A percentile compares a stretch with the other conserved stretches of the same genome.
Evolutionary conservation across 37 sponge, comb jelly and placozoan genomes (phyloP).

Genomic region (Geodia barretti): DNA sequence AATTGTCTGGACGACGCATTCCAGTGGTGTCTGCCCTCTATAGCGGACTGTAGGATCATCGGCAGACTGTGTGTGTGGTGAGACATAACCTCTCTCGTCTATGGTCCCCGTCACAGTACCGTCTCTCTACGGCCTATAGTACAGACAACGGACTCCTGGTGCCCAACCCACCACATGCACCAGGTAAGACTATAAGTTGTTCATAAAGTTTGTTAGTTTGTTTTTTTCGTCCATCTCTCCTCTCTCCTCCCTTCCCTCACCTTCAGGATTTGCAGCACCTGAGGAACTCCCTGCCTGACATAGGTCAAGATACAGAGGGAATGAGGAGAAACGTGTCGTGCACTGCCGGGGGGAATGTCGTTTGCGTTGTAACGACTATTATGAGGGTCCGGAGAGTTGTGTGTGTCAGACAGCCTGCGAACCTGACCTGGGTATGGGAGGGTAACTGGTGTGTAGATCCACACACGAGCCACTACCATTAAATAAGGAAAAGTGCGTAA

Average conservation of each 20-base stretch:
- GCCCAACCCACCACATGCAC: conserved; percentile 91
- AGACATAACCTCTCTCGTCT: conserved; percentile 2
- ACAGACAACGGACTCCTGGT: conserved; percentile 94
- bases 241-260: background rate
- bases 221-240: background rate
- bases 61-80: conserved; percentile 92
- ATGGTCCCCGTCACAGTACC: background rate
- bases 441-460: too few species aligned
- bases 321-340: conserved; percentile 96
- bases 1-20: conserved; percentile 90
- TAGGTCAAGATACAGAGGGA: conserved; percentile 91
- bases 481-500: too few species aligned
- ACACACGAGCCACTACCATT: too few species aligned
- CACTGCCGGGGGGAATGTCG: too few species aligned
- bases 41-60: conserved; percentile 95
- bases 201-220: too few species aligned
- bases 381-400: too few species aligned
- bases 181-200: conserved; percentile 37
- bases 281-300: conserved; percentile 92
- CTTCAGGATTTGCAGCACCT: conserved; percentile 93
- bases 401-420: too few species aligned
- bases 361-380: too few species aligned
- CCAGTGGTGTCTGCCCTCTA: conserved; percentile 92
- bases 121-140: conserved; percentile 38
- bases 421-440: too few species aligned